Base-by-base conservation (phyloP, 2,113 vertebrate genomes). In the Ondatra zibethicus region DNA sequence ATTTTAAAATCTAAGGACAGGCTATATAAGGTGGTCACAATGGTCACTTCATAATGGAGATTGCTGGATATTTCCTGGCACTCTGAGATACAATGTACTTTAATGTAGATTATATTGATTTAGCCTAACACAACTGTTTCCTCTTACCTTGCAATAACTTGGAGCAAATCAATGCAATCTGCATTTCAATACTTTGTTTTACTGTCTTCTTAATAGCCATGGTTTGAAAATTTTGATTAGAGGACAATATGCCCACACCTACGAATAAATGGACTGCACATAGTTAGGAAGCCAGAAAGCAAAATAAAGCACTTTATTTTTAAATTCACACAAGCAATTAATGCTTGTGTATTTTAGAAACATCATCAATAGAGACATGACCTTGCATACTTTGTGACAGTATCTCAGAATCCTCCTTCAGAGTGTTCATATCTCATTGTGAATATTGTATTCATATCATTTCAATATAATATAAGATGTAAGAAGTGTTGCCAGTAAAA, bases 281-380 rank as follows among this genome's bases (percentile, higher is more conserved):
- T 4, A 95, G 90, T 94, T 96, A 96, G 77, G 80, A 88, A 93
- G 93, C 78, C 89, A 58, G 27, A 96, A 23, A 90, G 75, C 93
- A 97, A 94, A 94, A 96, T 95, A 96, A 96, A 97, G 96, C 94
- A 97, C 42, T 92, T 96, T 97, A 97, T 96, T 98, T 98, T 97
- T 96, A 97, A 95, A 95, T 80, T 88, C n/a, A 92, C 73, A 45
- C 47, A 92, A 76, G 76, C 91, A 97, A 96, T 98, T 96, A 96
- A 87, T 87, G 92, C 21, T 89, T 92, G 21, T 66, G 4, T 88
- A 91, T 31, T 94, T 85, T 63, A 85, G 73, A 93, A 91, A 93
- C n/a, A 87, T 93, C 33, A 78, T 21, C n/a, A 47, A 91, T 81
- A 70, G 61, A 86, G 72, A 93, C 16, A 6, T 85, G 91, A 97